phyloP scores from a whole-genome alignment of 2,113 vertebrate species.

The Tragelaphus scriptus region DNA sequence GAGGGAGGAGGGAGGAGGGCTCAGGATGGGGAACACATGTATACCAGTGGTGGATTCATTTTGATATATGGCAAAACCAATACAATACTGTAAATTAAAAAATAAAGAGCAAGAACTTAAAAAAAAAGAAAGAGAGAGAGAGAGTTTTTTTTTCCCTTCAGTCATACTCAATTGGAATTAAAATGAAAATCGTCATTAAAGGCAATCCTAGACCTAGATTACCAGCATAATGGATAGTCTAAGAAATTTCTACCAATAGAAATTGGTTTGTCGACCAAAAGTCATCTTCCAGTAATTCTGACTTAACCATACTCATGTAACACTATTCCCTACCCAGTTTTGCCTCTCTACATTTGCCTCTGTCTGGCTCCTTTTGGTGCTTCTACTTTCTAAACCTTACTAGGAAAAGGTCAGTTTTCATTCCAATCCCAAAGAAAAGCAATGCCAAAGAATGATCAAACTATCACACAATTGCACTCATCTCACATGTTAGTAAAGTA shows the following conservation, averaged over 20 bases:
- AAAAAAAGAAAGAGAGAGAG: too few species aligned
- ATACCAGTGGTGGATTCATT: too few species aligned
- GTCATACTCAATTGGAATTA: background rate
- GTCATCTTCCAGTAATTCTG: background rate
- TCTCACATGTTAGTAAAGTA: background rate
- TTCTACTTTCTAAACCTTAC: background rate
- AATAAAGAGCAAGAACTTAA: too few species aligned
- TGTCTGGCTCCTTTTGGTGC: accelerated
- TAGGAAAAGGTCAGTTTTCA: background rate
- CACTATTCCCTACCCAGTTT: background rate
- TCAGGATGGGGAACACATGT: too few species aligned
- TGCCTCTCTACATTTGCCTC: background rate
- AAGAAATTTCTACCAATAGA: background rate
- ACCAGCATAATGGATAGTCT: background rate
- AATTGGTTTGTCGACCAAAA: background rate
- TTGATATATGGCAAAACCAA: too few species aligned
- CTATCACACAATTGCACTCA: background rate
- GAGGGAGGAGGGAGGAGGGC: too few species aligned
- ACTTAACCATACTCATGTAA: background rate
- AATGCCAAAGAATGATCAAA: background rate
- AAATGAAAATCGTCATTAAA: slow-evolving; percentile 9
- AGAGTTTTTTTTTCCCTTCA: background rate
- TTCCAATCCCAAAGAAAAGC: background rate
- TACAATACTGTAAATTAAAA: too few species aligned
- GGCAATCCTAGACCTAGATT: background rate